Base-by-base conservation (phyloP, 2,797 vertebrate species). In the Girardinus metallicus region DNA sequence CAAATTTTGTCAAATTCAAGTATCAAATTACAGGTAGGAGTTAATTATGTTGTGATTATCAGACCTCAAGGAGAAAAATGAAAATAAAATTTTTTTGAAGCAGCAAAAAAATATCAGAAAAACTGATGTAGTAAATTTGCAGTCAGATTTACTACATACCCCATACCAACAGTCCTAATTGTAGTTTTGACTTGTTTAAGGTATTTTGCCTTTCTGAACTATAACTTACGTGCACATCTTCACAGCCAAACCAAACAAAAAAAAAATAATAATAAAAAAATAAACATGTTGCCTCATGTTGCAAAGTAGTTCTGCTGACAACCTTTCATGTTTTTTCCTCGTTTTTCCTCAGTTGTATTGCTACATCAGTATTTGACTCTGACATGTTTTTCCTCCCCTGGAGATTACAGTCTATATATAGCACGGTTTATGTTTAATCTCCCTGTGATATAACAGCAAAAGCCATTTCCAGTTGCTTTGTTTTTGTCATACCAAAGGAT, bases 371-470 rank as follows among this genome's bases (percentile, higher is more conserved):
- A 71, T 88, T 85, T 90, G 79, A 90, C 79, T 83, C 75, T 47
- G 26, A 71, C 85, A 73, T 72, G 81, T 87, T 77, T 62, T 77
- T 71, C 72, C 72, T 78, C 77, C 87, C 76, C 66, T 46, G 83
- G 83, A 88, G 92, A 93, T 93, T 93, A 92, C 43, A 76, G 73
- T 83, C 91, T 94, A 94, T 93, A 90, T 91, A 92, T 93, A 94
- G 88, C 86, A 4, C 34, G n/a, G 85, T 89, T 92, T 91, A 86
- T 93, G 93, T 93, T 93, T 93, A 92, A 94, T 94, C 92, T 94
- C 78, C 83, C 78, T 51, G 85, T 92, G 90, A 91, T 85, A 86
- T 88, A 92, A 90, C 82, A 80, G 82, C n/a, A 31, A 81, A 91
- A 87, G 87, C 47, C 83, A 47, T 86, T 91, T 93, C 80, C 86